Percentiles rank a stretch among this genome's conserved stretches.
Evolutionary conservation across 2,888 invertebrate species (phyloP).

Genomic region (Torymus texanus): DNA sequence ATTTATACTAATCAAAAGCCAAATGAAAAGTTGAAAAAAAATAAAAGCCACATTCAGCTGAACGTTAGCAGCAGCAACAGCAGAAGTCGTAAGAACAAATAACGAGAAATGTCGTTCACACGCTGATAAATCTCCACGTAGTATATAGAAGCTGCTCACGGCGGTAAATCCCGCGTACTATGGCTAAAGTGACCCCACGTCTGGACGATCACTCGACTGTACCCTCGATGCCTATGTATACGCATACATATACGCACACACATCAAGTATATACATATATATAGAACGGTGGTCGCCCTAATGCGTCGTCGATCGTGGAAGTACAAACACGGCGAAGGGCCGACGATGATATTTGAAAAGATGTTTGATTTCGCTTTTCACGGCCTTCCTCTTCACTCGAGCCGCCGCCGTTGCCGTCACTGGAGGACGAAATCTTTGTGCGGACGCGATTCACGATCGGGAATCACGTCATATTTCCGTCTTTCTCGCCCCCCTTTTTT

Average conservation of each 20-base stretch:
- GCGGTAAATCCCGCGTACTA: slow-evolving; percentile 5
- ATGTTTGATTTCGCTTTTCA: slow-evolving; percentile 55
- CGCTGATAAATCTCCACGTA: slow-evolving; percentile 36
- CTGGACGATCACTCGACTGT: too few relatives aligned
- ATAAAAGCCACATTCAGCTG: neutral
- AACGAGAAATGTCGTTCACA: slow-evolving; percentile 24
- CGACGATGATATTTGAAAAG: slow-evolving; percentile 49
- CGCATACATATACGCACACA: neutral
- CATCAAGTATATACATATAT: too few relatives aligned
- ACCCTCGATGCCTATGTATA: too few relatives aligned
- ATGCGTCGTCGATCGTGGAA: slow-evolving; percentile 44
- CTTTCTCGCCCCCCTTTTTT: too few relatives aligned
- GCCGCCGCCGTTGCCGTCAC: neutral
- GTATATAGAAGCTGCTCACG: neutral
- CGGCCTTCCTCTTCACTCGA: slow-evolving; percentile 28
- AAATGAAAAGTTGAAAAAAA: neutral
- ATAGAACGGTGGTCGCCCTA: slow-evolving; percentile 22
- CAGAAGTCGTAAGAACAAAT: too few relatives aligned
- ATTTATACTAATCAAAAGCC: too few relatives aligned
- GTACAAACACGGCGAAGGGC: slow-evolving; percentile 36
- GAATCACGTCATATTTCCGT: too few relatives aligned
- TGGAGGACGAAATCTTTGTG: neutral
- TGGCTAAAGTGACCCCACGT: neutral
- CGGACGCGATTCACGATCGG: too few relatives aligned
- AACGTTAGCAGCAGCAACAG: too few relatives aligned